Conservation (phyloP, 2,797 vertebrate genomes). For the Tadarida brasiliensis region DNA sequence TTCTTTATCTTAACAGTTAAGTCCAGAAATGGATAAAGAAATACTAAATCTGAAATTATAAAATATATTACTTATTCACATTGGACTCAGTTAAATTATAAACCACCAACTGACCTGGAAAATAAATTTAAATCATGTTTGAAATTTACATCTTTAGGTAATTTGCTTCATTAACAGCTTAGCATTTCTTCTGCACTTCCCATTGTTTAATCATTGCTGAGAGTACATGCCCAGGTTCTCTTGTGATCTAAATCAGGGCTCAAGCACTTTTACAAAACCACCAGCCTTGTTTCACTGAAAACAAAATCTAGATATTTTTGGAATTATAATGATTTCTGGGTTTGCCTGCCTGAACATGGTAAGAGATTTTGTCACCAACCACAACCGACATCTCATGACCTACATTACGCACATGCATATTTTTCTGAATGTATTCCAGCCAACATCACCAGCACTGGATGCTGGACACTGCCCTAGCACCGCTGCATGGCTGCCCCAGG, state of each 20-base stretch:
- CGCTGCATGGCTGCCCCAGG: background rate
- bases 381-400: background rate
- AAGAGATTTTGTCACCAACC: background rate
- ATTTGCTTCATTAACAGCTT: background rate
- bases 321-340: background rate
- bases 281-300: conserved; percentile 39
- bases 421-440: background rate
- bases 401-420: background rate
- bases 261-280: background rate
- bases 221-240: background rate
- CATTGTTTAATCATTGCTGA: background rate
- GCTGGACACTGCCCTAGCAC: background rate
- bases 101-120: background rate
- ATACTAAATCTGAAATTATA: conserved; percentile 1
- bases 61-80: conserved; percentile 1
- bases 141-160: background rate
- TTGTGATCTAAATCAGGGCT: background rate
- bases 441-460: background rate
- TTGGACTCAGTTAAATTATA: background rate
- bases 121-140: background rate
- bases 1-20: conserved; percentile 18
- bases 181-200: background rate
- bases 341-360: background rate
- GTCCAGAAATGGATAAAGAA: background rate
- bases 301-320: conserved; percentile 39